Evolutionary conservation across 2,888 invertebrate species (phyloP).

Genomic region (Hoplodrina blanda): DNA sequence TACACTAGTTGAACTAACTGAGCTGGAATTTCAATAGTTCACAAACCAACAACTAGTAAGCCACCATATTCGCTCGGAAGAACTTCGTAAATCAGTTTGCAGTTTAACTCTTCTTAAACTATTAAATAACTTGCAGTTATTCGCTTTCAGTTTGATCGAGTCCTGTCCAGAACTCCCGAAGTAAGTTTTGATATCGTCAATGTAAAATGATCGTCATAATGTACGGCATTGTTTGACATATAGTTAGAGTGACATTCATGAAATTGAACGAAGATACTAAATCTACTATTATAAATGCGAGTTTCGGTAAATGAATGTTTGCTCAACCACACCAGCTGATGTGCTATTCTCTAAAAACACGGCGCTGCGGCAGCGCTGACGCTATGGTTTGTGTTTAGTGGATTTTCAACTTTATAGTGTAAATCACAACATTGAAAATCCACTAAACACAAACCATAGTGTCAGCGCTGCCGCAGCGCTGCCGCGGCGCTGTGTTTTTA

Average conservation of each 20-base stretch:
- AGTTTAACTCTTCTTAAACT: neutral
- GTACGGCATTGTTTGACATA: neutral
- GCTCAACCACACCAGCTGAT: no score
- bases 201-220: no score
- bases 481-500: no score
- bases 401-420: no score
- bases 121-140: neutral
- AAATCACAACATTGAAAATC: no score
- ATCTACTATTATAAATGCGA: no score
- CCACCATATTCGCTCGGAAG: neutral
- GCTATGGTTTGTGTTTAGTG: no score
- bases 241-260: neutral
- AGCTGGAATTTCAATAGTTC: neutral
- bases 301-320: no score
- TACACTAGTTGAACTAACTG: neutral
- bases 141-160: neutral
- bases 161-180: neutral
- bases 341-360: no score
- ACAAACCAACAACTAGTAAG: neutral
- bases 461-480: no score
- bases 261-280: neutral
- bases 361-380: no score
- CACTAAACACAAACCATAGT: no score
- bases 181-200: neutral
- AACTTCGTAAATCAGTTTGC: neutral